Percentiles rank a stretch among this genome's conserved stretches.
These are phyloP conservation scores for Callimorpha dominula DNA, from an alignment of 2,888 invertebrate species.

Conservation along the genomic window DNA sequence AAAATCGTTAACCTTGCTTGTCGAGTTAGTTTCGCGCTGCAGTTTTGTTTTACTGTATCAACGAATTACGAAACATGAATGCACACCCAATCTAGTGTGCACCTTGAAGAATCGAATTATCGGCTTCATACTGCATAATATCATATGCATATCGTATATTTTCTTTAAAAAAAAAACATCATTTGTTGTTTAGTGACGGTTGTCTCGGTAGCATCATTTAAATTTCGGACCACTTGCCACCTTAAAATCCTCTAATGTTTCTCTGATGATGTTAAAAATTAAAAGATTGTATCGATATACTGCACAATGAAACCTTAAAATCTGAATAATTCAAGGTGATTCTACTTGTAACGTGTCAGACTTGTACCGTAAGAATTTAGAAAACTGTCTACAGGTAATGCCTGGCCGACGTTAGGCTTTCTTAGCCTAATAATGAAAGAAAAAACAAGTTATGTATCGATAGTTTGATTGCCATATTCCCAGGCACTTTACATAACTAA, in stretches of 20 bases:
- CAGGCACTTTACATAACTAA: conserved; percentile 29
- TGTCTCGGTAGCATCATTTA: neutral
- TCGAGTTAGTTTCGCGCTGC: conserved; percentile 16
- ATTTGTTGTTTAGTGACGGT: neutral
- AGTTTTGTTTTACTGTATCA: conserved; percentile 27
- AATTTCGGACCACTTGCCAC: neutral
- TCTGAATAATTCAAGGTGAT: neutral
- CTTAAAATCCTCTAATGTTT: no score
- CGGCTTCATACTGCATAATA: neutral
- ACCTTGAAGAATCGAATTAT: conserved; percentile 27
- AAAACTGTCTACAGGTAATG: neutral
- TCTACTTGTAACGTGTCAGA: neutral
- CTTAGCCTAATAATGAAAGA: neutral
- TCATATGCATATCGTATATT: neutral
- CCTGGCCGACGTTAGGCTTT: no score
- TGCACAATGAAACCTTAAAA: neutral
- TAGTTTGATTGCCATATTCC: neutral
- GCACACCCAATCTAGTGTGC: conserved; percentile 21
- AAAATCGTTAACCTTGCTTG: conserved; percentile 31
- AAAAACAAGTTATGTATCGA: neutral
- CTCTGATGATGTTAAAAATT: neutral
- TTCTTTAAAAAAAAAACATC: neutral
- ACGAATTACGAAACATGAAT: conserved; percentile 25
- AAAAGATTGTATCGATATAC: neutral
- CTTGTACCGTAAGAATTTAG: neutral